Conservation (phyloP, 2,888 invertebrate genomes). For the Minunthozetes semirufus region DNA sequence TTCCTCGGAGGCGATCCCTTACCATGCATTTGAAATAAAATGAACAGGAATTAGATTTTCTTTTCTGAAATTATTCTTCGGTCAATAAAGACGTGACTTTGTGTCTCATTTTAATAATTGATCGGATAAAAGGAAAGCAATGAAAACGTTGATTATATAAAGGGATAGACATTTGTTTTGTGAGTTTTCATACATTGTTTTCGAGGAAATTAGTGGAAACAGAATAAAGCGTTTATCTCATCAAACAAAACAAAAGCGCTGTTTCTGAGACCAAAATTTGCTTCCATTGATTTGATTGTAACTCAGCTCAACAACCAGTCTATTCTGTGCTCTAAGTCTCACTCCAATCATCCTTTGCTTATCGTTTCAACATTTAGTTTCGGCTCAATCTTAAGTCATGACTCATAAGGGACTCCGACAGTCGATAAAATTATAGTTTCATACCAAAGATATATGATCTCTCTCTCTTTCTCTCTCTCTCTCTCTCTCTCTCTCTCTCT, state of each 20-base stretch:
- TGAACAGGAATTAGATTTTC: too few relatives aligned
- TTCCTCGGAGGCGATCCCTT: too few relatives aligned
- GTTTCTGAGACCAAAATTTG: neutral
- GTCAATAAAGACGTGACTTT: too few relatives aligned
- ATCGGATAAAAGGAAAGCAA: too few relatives aligned
- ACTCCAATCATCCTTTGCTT: neutral
- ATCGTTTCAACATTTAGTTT: neutral
- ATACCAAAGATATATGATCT: neutral
- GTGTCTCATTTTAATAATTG: too few relatives aligned
- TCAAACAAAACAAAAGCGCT: slow-evolving; percentile 16
- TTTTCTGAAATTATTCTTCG: too few relatives aligned
- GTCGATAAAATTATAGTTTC: slow-evolving; percentile 10
- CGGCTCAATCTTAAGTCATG: neutral
- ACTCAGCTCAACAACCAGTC: neutral
- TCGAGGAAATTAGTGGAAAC: slow-evolving; percentile 13
- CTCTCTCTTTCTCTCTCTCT: neutral
- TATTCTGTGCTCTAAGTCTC: neutral
- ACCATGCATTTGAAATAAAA: too few relatives aligned
- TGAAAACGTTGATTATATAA: too few relatives aligned
- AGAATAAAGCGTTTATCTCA: slow-evolving; percentile 10
- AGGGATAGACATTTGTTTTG: neutral
- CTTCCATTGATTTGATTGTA: slow-evolving; percentile 4
- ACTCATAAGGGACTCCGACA: neutral
- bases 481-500: neutral
- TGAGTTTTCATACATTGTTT: neutral